Base-by-base conservation (phyloP, 2,113 vertebrate species). In the Chionis minor region DNA sequence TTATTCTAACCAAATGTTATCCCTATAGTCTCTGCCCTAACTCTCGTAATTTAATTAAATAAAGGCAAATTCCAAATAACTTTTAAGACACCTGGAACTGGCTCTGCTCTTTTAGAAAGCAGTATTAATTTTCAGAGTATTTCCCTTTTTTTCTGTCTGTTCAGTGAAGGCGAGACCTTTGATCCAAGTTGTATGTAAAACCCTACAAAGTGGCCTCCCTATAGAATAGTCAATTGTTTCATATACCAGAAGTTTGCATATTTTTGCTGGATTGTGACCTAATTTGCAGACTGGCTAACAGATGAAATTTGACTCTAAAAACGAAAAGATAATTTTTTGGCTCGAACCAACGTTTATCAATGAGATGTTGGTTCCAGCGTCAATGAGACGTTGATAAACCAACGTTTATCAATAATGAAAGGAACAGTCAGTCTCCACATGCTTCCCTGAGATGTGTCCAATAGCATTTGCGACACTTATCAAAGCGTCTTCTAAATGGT, bases 301-400 rank as follows among this genome's bases (percentile, higher is more conserved):
- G 91, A 86, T 77, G 66, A 95, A 62, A 26, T 91, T 95, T 90
- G 49, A 69, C 86, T 96, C 61, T 71, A 59, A 92, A 94, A 86
- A 58, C 1, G 1, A 23, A 45, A 66, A 92, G 62, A 80, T 71
- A 56, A 67, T 70, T 75, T 89, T 92, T 92, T 91, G 61, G 77
- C 86, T 87, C 1, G 0, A 73, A 16, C 8, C 1, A 0, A 6
- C 73, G 70, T 94, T 89, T 86, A 62, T 94, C 74, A 66, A 38
- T 86, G 13, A n/a, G n/a, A n/a, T n/a, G n/a, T n/a, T n/a, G n/a
- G n/a, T n/a, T n/a, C n/a, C n/a, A n/a, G n/a, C n/a, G n/a, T n/a
- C n/a, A n/a, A n/a, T n/a, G n/a, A n/a, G n/a, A n/a, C n/a, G n/a
- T n/a, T n/a, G n/a, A n/a, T n/a, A n/a, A 73, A 16, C 8, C 1